Base-by-base conservation (phyloP, 2,888 invertebrate species). In the Orthosia incerta region DNA sequence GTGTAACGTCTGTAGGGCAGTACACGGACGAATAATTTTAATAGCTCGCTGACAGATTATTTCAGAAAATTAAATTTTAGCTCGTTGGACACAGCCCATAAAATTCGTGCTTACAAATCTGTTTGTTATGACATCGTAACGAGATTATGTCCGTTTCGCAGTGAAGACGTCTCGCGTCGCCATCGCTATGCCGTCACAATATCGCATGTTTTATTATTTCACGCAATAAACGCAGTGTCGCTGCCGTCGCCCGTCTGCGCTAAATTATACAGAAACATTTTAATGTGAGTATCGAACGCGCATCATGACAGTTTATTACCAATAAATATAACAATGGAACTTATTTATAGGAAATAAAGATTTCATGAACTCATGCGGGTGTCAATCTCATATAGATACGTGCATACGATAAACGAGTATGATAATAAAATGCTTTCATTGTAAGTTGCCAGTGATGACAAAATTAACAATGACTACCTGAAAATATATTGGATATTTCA, bases 61-160 rank as follows among this genome's bases (percentile, higher is more conserved):
- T 96, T 95, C 96, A 93, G 94, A 95, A 95, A 96, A 96, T 96
- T 96, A 95, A 96, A 96, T 96, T 96, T 96, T 92, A 95, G 95
- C 95, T 95, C 95, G 93, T 96, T 93, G 95, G 95, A 95, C 96
- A 95, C 96, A 95, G 95, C 91, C 91, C 95, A 95, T 96, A 96
- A 96, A 96, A 94, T 95, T 93, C 93, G 90, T 96, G 96, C 96
- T 96, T 96, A 96, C 96, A 96, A 96, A 96, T 96, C 96, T 96
- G 95, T 95, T 96, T 95, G 95, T 96, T 96, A 96, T 95, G 96
- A 94, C 95, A 95, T 96, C 96, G 95, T 96, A 94, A 96, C 95
- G 92, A 94, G 94, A 95, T 96, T 96, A 96, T 95, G 96, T 95
- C 96, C 95, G 91, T 94, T 93, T 90, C 93, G 93, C 91, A 89